phyloP scores from a whole-genome alignment of 2,888 invertebrate species.

The Cheilosia vernalis region DNA sequence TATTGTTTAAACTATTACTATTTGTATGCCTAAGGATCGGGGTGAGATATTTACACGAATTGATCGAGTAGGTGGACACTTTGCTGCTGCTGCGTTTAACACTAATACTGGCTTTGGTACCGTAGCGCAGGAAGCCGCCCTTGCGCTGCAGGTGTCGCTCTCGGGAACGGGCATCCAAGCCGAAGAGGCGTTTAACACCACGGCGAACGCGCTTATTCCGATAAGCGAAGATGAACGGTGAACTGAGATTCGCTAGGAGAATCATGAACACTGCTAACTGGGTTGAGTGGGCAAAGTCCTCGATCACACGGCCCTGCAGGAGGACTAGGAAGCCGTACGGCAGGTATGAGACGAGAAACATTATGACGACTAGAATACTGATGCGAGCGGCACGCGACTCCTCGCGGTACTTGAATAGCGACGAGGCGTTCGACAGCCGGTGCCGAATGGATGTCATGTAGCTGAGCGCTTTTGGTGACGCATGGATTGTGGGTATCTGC shows the following conservation, averaged over 20 bases:
- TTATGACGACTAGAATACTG: slow-evolving; percentile 85
- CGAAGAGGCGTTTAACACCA: slow-evolving; percentile 82
- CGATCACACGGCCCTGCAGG: slow-evolving; percentile 80
- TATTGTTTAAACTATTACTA: slow-evolving; percentile 61
- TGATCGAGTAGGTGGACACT: slow-evolving; percentile 82
- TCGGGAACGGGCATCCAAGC: slow-evolving; percentile 79
- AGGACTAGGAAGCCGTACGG: slow-evolving; percentile 82
- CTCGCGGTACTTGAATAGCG: slow-evolving; percentile 92
- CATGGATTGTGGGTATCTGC: slow-evolving; percentile 82
- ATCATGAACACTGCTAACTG: slow-evolving; percentile 83
- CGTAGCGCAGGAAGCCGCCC: slow-evolving; percentile 77
- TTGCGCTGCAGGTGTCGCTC: slow-evolving; percentile 80
- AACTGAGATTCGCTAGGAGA: slow-evolving; percentile 82
- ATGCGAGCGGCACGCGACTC: slow-evolving; percentile 95
- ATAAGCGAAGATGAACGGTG: slow-evolving; percentile 83
- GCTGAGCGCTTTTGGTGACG: slow-evolving; percentile 82
- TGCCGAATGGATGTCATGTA: slow-evolving; percentile 89
- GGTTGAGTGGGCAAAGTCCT: slow-evolving; percentile 81
- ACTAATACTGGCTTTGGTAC: slow-evolving; percentile 78
- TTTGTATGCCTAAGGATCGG: slow-evolving; percentile 76
- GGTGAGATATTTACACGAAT: slow-evolving; percentile 82
- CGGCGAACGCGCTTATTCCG: slow-evolving; percentile 83
- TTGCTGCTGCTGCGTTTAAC: slow-evolving; percentile 82
- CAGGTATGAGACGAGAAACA: slow-evolving; percentile 83
- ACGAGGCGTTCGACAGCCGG: slow-evolving; percentile 92